These are phyloP conservation scores for Camponotus floridanus DNA, from an alignment of 1,140 invertebrate species.

Conservation along the genomic window DNA sequence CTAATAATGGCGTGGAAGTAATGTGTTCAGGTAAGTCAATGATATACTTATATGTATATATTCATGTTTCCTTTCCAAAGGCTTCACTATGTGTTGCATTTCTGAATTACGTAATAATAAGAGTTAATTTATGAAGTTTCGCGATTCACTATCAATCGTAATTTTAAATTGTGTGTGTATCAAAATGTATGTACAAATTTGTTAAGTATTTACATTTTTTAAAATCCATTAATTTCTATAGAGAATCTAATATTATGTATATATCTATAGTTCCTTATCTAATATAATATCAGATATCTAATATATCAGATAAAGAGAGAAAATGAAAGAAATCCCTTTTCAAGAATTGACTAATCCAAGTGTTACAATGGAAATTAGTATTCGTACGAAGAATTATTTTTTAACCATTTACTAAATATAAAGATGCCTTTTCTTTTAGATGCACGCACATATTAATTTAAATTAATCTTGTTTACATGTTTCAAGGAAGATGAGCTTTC, in stretches of 20 bases:
- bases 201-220: slow-evolving; percentile 77
- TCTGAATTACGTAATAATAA: slow-evolving; percentile 57
- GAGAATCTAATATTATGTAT: slow-evolving; percentile 55
- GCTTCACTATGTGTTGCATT: slow-evolving; percentile 64
- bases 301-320: slow-evolving; percentile 43
- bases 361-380: slow-evolving; percentile 57
- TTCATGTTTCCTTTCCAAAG: slow-evolving; percentile 64
- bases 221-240: slow-evolving; percentile 64
- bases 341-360: slow-evolving; percentile 70
- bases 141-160: slow-evolving; percentile 47
- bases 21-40: slow-evolving; percentile 64
- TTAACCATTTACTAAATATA: background rate
- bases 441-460: slow-evolving; percentile 27
- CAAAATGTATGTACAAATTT: slow-evolving; percentile 78
- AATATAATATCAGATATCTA: slow-evolving; percentile 36
- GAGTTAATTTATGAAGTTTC: slow-evolving; percentile 65
- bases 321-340: slow-evolving; percentile 65
- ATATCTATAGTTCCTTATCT: slow-evolving; percentile 57
- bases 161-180: slow-evolving; percentile 65
- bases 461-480: background rate
- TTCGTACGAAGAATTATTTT: slow-evolving; percentile 37
- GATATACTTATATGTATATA: background rate
- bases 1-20: slow-evolving; percentile 65
- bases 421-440: slow-evolving; percentile 33
- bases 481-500: background rate